A percentile compares a stretch with the other conserved stretches of the same genome.
Conservation (phyloP, 2,888 invertebrate species). For the Adelphocoris suturalis region DNA sequence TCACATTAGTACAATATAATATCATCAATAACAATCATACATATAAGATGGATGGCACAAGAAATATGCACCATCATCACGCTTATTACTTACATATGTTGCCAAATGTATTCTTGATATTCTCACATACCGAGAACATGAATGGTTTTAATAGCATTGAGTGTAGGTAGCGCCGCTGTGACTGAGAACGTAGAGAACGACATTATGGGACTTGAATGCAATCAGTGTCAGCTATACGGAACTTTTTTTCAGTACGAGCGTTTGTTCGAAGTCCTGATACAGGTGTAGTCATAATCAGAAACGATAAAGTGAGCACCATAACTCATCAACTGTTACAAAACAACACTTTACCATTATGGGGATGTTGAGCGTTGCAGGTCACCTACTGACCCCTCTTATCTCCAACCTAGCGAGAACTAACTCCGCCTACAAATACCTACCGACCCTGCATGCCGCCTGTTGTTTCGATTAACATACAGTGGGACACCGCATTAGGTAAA, state of each 20-base stretch:
- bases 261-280: not conserved
- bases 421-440: too few species aligned
- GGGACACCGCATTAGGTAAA: too few species aligned
- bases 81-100: too few species aligned
- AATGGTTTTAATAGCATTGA: not conserved
- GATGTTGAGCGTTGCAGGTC: not conserved
- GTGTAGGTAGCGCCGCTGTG: not conserved
- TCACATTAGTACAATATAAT: too few species aligned
- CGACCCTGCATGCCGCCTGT: too few species aligned
- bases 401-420: not conserved
- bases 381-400: not conserved
- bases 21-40: too few species aligned
- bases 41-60: too few species aligned
- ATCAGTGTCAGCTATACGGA: not conserved
- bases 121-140: not conserved
- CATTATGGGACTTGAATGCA: not conserved
- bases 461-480: too few species aligned
- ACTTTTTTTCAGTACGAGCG: not conserved
- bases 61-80: too few species aligned
- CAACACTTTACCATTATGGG: not conserved
- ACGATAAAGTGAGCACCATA: not conserved
- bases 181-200: not conserved
- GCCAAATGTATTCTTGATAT: too few species aligned
- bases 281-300: not conserved
- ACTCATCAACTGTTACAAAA: not conserved